phyloP scores from a whole-genome alignment of 2,113 vertebrate genomes.

The Triplophysa siluroides region DNA sequence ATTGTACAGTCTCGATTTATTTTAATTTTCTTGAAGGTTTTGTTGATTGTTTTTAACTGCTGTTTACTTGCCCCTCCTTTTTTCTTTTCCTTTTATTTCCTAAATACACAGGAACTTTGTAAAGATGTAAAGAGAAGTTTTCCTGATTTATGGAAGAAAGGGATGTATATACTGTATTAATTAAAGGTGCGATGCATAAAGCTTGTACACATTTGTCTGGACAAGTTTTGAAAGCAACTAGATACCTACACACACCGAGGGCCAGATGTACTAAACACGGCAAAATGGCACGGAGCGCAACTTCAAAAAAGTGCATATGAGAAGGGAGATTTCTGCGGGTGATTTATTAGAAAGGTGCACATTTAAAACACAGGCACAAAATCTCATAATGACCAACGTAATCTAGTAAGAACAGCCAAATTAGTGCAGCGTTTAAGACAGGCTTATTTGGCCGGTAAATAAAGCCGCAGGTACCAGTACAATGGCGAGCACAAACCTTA shows the following conservation, averaged over 20 bases:
- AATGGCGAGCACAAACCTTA: too few species aligned
- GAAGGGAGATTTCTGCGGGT: too few species aligned
- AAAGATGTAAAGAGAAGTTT: constrained; percentile 85
- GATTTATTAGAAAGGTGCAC: too few species aligned
- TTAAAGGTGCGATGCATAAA: constrained; percentile 81
- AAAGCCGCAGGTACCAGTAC: too few species aligned
- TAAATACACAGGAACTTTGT: constrained; percentile 81
- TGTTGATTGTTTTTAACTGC: constrained; percentile 62
- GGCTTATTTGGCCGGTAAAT: too few species aligned
- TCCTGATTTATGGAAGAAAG: constrained; percentile 86
- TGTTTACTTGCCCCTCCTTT: constrained; percentile 74
- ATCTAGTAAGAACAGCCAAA: too few species aligned
- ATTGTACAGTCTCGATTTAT: constrained; percentile 27
- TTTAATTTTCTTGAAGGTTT: constrained; percentile 53
- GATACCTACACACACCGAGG: neutral
- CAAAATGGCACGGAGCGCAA: too few species aligned
- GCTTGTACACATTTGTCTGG: constrained; percentile 64
- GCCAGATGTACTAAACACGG: too few species aligned
- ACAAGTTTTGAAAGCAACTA: neutral
- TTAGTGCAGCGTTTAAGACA: too few species aligned
- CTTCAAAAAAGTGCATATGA: too few species aligned
- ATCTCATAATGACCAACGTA: too few species aligned
- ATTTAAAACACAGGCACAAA: too few species aligned
- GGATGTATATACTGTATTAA: constrained; percentile 91
- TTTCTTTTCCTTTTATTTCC: constrained; percentile 76